These are phyloP conservation scores for Drosophila formosana DNA, from an alignment of 2,888 invertebrate species.

Conservation along the genomic window DNA sequence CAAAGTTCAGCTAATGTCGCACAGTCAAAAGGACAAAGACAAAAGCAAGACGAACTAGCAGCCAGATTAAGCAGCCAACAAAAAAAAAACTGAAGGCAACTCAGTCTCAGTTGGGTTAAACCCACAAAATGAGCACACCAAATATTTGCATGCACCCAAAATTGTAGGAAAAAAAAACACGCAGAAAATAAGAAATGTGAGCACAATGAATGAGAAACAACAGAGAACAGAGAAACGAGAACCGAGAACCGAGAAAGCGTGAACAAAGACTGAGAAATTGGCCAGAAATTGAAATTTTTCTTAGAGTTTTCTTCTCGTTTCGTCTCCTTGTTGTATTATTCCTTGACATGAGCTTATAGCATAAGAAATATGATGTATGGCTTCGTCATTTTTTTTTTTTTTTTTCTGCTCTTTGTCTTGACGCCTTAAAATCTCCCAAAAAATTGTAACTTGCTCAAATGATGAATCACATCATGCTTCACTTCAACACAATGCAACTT, in stretches of 20 bases:
- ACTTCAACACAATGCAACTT: constrained; percentile 8
- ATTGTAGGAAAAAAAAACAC: not conserved
- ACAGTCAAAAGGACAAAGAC: constrained; percentile 25
- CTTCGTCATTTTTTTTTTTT: not conserved
- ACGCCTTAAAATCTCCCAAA: not conserved
- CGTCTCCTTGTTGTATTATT: constrained; percentile 1
- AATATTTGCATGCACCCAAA: constrained; percentile 41
- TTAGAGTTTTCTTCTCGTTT: not conserved
- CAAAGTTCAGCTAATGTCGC: constrained; percentile 59
- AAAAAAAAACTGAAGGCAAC: constrained; percentile 12
- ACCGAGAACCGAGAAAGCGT: constrained; percentile 20
- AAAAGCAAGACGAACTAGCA: constrained; percentile 34
- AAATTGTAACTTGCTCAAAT: constrained; percentile 7
- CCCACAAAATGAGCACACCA: constrained; percentile 41
- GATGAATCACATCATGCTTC: constrained; percentile 11
- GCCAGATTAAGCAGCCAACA: constrained; percentile 31
- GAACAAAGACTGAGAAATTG: constrained; percentile 29
- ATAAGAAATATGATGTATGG: constrained; percentile 28
- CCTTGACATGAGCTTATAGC: constrained; percentile 12
- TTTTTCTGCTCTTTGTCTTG: constrained; percentile 1
- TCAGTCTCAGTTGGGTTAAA: constrained; percentile 18
- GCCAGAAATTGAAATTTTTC: constrained; percentile 15
- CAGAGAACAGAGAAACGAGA: constrained; percentile 9
- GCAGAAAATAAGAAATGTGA: not conserved
- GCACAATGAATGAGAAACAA: constrained; percentile 25